These are phyloP conservation scores for Ceratotherium simum DNA, from an alignment of 2,113 vertebrate species.

Conservation along the genomic window DNA sequence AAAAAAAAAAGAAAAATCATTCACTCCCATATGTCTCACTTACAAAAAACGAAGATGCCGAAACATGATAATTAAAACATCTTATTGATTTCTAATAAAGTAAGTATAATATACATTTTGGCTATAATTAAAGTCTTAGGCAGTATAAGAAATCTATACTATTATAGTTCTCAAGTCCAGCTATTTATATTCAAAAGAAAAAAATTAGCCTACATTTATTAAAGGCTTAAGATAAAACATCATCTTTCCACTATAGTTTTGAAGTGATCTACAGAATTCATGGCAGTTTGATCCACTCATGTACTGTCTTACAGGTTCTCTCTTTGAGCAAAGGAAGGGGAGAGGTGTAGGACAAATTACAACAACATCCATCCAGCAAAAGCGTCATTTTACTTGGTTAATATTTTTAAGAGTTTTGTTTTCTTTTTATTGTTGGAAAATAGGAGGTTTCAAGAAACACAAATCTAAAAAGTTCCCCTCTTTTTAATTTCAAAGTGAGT, in stretches of 20 bases:
- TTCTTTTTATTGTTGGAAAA: slow-evolving; percentile 87
- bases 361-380: slow-evolving; percentile 88
- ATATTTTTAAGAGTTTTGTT: slow-evolving; percentile 55
- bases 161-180: not conserved
- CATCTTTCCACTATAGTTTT: not conserved
- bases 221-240: not conserved
- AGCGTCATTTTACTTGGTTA: slow-evolving; percentile 89
- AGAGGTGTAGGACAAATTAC: not conserved
- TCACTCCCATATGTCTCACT: not conserved
- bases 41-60: not conserved
- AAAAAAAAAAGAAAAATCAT: not conserved
- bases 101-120: not conserved
- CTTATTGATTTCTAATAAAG: not conserved
- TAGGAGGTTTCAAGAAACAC: slow-evolving; percentile 90
- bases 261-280: not conserved
- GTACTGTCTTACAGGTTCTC: not conserved
- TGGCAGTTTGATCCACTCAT: not conserved
- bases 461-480: slow-evolving; percentile 91
- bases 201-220: not conserved
- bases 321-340: not conserved
- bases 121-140: not conserved
- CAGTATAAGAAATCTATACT: not conserved
- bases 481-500: slow-evolving; percentile 87
- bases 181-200: not conserved
- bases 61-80: not conserved